Base-by-base conservation (phyloP, 2,113 vertebrate species). In the Chauna torquata region DNA sequence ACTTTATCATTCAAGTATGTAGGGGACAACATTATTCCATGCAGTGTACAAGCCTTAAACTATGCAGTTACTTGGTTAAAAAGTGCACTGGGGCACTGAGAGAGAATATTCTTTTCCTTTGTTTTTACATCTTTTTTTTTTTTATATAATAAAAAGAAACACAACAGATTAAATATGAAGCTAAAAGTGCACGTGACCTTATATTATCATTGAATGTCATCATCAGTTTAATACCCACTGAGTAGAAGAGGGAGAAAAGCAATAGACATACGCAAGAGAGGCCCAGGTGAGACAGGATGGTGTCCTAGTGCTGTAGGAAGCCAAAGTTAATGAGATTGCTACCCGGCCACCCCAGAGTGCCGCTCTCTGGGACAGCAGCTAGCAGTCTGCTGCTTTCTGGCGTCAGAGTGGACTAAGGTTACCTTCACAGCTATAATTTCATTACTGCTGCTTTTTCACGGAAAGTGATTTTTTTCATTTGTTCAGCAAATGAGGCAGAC, bases 381-480 rank as follows among this genome's bases (percentile, higher is more conserved):
- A 36, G 69, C 83, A 88, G 23, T 59, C 91, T 94, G 71, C 79
- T 77, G 27, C 20, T 17, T 34, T 55, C 52, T 49, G 36, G 24
- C 64, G 18, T 9, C 42, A 25, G 44, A 45, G 12, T 79, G n/a
- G 70, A 54, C 78, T 88, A 93, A 97, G 70, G 57, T 96, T 88
- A 95, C 89, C 94, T 95, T 97, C 86, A 94, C 42, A 64, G 64
- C 57, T 70, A n/a, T 69, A 96, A 78, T 84, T 97, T 92, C 83
- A 86, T 91, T 90, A 88, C 57, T 42, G 65, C 55, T 82, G 75
- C 66, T 66, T 97, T 96, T 86, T 94, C 90, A 88, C 2, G 11
- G 97, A 86, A 93, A 84, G 86, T 90, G 74, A 49, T 80, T 86
- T 86, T 58, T 96, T 97, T 88, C 90, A 95, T 92, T 96, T 93